Percentiles rank a stretch among this genome's conserved stretches.
Conservation (phyloP, 2,888 invertebrate genomes). For the Prenolepis imparis region DNA sequence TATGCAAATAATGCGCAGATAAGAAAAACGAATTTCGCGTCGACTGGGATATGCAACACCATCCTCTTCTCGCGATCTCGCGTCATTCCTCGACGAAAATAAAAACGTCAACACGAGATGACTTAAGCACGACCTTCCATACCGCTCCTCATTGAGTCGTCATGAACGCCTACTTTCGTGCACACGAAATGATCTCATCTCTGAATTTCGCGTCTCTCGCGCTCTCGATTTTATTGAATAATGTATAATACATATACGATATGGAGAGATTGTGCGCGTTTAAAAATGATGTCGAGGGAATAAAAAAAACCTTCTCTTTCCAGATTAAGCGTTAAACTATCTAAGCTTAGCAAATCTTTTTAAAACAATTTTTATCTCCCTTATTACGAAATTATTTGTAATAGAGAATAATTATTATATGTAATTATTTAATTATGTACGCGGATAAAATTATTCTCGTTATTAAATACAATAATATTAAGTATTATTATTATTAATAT, state of each 20-base stretch:
- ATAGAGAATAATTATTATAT: background rate
- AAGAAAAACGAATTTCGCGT: conserved; percentile 11
- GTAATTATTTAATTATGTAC: background rate
- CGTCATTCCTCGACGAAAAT: conserved; percentile 53
- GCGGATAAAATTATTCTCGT: background rate
- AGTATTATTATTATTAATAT: background rate
- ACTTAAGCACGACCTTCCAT: conserved; percentile 78
- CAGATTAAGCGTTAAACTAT: background rate
- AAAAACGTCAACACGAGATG: conserved; percentile 74
- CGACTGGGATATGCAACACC: background rate
- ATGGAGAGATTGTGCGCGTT: background rate
- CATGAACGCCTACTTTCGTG: conserved; percentile 74
- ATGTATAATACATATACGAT: conserved; percentile 43
- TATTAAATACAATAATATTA: background rate
- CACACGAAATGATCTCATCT: conserved; percentile 82
- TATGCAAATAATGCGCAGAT: background rate
- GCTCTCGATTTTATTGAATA: conserved; percentile 58
- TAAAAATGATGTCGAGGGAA: background rate
- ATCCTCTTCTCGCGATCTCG: background rate
- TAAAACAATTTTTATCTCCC: background rate
- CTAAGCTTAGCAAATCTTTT: background rate
- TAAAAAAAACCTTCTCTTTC: background rate
- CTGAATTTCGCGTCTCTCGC: conserved; percentile 75
- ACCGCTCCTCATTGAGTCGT: conserved; percentile 69
- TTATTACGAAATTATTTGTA: background rate